These are phyloP conservation scores for Campoplex nolae DNA, from an alignment of 2,888 invertebrate species.

Conservation along the genomic window DNA sequence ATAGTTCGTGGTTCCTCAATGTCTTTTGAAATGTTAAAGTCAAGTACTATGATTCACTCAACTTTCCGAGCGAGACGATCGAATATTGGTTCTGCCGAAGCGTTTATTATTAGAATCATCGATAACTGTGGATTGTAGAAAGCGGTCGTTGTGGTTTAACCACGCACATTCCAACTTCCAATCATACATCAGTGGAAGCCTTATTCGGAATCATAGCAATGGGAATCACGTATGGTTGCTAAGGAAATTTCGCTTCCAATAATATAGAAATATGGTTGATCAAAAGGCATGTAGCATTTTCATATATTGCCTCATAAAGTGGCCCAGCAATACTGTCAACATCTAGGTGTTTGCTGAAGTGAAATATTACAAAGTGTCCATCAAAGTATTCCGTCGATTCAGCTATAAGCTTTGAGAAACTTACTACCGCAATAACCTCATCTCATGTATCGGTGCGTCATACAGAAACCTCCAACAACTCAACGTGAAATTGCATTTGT, in stretches of 20 bases:
- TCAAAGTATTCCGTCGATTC: conserved; percentile 55
- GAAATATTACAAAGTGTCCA: conserved; percentile 42
- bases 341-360: not conserved
- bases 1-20: not conserved
- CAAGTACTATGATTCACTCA: not conserved
- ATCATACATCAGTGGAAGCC: not conserved
- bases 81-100: conserved; percentile 12
- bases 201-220: not conserved
- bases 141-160: not conserved
- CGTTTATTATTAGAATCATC: not conserved
- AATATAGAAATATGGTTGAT: not conserved
- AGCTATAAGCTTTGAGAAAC: conserved; percentile 46
- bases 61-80: conserved; percentile 16
- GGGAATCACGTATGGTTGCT: not conserved
- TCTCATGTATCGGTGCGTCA: not conserved
- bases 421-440: conserved; percentile 8
- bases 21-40: conserved; percentile 8
- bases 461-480: not conserved
- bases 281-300: not conserved
- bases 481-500: not conserved
- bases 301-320: not conserved
- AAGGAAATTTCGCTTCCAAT: not conserved
- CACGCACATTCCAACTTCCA: not conserved
- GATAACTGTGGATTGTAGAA: not conserved
- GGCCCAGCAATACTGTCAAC: no score